These are phyloP conservation scores for Malthinus flaveolus DNA, from an alignment of 2,888 invertebrate species.

Conservation along the genomic window DNA sequence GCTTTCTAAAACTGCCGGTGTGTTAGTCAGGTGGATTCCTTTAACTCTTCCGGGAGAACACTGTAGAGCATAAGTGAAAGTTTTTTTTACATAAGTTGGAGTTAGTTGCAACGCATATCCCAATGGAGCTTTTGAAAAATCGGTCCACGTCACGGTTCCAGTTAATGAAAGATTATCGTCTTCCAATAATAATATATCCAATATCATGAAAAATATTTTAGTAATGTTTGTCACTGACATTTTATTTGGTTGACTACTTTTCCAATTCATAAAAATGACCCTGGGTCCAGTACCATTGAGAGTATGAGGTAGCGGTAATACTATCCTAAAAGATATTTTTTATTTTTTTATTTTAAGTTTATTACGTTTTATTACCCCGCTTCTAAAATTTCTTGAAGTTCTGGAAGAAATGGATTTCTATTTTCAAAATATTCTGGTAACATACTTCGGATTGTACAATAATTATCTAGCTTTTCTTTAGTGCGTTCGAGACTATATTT, in stretches of 20 bases:
- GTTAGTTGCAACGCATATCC: conserved; percentile 56
- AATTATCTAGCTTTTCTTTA: conserved; percentile 62
- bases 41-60: conserved; percentile 62
- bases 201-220: conserved; percentile 52
- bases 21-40: conserved; percentile 51
- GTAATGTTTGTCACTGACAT: neutral
- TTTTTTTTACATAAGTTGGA: conserved; percentile 61
- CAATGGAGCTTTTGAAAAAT: conserved; percentile 58
- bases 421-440: conserved; percentile 62
- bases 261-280: neutral
- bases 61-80: conserved; percentile 54
- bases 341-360: conserved; percentile 10
- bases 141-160: conserved; percentile 60
- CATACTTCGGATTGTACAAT: conserved; percentile 60
- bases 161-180: conserved; percentile 61
- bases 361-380: conserved; percentile 49
- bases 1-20: neutral
- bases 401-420: conserved; percentile 52
- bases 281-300: neutral
- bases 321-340: neutral
- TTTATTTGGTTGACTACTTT: neutral
- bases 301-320: neutral
- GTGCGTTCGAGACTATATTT: conserved; percentile 60
- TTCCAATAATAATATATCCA: conserved; percentile 61
- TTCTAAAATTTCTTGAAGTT: conserved; percentile 43